Base-by-base conservation (phyloP, 2,888 invertebrate species). In the Pogonocherus hispidulus region DNA sequence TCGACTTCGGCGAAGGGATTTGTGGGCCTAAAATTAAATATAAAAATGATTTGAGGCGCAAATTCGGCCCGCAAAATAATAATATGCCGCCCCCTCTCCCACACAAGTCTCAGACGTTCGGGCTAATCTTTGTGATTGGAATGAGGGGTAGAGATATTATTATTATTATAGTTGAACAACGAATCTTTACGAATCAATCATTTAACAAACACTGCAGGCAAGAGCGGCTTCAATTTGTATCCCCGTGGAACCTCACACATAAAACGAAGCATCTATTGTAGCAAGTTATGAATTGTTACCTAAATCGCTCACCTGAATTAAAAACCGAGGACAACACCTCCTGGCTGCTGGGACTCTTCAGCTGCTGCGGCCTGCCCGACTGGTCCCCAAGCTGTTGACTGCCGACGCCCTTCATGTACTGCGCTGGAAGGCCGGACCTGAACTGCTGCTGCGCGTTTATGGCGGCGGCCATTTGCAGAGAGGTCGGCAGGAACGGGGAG, bases 381-480 rank as follows among this genome's bases (percentile, higher is more conserved):
- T 83, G 83, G 47, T 83, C 83, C 59, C 80, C 81, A 70, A 83
- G 80, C 69, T 80, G 81, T 44, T 79, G 80, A 27, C 70, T 75
- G n/a, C 77, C 76, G 16, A 81, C 79, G 35, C 83, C 79, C 72
- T 84, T 86, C 79, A 85, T 81, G 74, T 84, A 86, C 52, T 79
- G 78, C 8, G 88, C 87, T 9, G 88, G 88, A 78, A 89, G 86
- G 69, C 89, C 88, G 78, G 90, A 90, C 66, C 90, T 89, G 84
- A 88, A 91, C 82, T 91, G 91, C 82, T 91, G 91, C 75, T 90
- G 90, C 5, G 89, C 89, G 69, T 89, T 89, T 35, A 86, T 83
- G 66, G 90, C 90, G 19, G 90, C 90, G 62, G 90, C 90, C 19
- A 85, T 89, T 78, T 92, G 88, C 69, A 92, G 88, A 69, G 91